Conservation (phyloP, 1,140 invertebrate species). For the Ditylenchus dipsaci region DNA sequence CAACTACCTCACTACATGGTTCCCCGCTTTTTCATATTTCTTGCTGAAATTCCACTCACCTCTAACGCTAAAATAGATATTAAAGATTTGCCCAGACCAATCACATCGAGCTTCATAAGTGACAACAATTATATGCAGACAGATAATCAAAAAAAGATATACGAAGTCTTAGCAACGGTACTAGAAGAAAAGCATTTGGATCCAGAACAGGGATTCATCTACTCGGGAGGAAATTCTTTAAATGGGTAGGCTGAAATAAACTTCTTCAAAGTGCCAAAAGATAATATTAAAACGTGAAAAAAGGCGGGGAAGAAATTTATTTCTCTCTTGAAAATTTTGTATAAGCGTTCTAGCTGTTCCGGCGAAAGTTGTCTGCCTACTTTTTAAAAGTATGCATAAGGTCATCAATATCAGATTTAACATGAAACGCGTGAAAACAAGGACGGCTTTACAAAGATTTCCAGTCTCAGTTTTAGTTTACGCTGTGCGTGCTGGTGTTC, state of each 20-base stretch:
- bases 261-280: conserved; percentile 6
- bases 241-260: conserved; percentile 12
- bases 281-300: no score
- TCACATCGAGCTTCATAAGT: neutral
- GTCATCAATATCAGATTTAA: no score
- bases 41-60: conserved; percentile 24
- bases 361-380: no score
- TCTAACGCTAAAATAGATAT: conserved; percentile 28
- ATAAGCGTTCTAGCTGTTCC: no score
- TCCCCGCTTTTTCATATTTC: conserved; percentile 8
- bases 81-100: neutral
- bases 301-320: no score
- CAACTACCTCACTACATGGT: conserved; percentile 17
- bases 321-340: no score
- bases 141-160: no score
- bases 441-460: no score
- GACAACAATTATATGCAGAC: neutral
- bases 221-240: conserved; percentile 31
- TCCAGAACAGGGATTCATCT: conserved; percentile 21
- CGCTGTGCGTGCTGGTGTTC: no score
- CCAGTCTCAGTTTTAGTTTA: no score
- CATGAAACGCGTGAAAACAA: no score
- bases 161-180: neutral
- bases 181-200: neutral
- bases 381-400: no score